phyloP scores from a whole-genome alignment of 2,797 vertebrate species.

The Echeneis naucrates region DNA sequence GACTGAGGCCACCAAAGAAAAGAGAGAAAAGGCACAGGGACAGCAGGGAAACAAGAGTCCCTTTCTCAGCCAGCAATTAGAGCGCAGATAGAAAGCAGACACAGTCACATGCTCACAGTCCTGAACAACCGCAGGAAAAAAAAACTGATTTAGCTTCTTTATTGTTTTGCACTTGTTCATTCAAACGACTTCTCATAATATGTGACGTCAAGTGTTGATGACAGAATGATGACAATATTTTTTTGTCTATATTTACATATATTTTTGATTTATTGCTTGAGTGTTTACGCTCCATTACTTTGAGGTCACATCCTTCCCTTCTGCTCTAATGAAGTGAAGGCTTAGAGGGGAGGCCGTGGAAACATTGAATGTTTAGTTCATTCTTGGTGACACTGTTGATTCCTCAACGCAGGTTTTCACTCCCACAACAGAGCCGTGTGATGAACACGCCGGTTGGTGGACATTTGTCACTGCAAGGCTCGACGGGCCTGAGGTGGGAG shows the following conservation, averaged over 20 bases:
- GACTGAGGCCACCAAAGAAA: conserved; percentile 21
- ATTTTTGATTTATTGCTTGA: not conserved
- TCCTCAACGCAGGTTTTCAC: conserved; percentile 3
- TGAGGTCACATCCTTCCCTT: conserved; percentile 35
- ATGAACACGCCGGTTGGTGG: conserved; percentile 8
- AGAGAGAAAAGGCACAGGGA: conserved; percentile 17
- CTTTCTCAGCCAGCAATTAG: conserved; percentile 61
- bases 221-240: not conserved
- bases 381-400: conserved; percentile 33
- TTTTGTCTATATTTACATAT: too few relatives aligned
- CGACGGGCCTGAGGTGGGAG: conserved; percentile 8
- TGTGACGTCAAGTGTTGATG: not conserved
- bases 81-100: conserved; percentile 46
- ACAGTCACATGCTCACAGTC: conserved; percentile 17
- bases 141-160: conserved; percentile 24
- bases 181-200: not conserved
- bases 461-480: conserved; percentile 22
- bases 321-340: conserved; percentile 44
- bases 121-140: conserved; percentile 21
- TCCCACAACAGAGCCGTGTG: not conserved
- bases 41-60: conserved; percentile 48
- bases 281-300: conserved; percentile 24
- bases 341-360: conserved; percentile 33
- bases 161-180: conserved; percentile 27
- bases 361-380: conserved; percentile 43